phyloP scores from a whole-genome alignment of 2,797 vertebrate genomes.

The Sebastes aleutianus region DNA sequence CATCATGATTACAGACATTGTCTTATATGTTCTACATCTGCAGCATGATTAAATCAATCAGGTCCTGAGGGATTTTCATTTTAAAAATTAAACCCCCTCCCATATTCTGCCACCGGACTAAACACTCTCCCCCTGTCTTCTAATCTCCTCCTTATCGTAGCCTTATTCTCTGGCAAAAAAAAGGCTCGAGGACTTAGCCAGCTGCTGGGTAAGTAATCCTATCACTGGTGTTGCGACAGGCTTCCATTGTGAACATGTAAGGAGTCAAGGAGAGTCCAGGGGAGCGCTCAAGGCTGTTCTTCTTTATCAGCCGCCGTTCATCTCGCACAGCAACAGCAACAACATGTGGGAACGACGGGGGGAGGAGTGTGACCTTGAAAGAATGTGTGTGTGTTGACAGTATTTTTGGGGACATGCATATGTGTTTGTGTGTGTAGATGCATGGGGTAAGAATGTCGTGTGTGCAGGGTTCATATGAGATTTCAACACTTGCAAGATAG shows the following conservation, averaged over 20 bases:
- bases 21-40: not conserved
- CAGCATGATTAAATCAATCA: conserved; percentile 8
- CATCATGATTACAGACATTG: not conserved
- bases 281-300: conserved; percentile 57
- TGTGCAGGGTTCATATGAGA: not conserved
- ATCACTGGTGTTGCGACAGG: conserved; percentile 21
- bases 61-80: not conserved
- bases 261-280: conserved; percentile 68
- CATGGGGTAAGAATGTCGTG: not conserved
- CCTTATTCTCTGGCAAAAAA: conserved; percentile 24
- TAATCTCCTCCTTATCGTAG: conserved; percentile 42
- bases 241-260: conserved; percentile 48
- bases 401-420: not conserved
- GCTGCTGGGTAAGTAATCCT: conserved; percentile 51
- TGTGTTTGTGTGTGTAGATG: not conserved
- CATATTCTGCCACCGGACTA: conserved; percentile 12
- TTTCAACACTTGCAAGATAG: not conserved
- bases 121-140: conserved; percentile 19
- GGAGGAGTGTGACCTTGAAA: conserved; percentile 59
- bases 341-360: conserved; percentile 28
- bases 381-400: conserved; percentile 7
- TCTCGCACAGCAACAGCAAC: conserved; percentile 44
- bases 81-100: not conserved
- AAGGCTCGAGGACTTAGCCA: conserved; percentile 25
- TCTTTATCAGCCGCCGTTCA: conserved; percentile 60